Evolutionary conservation across 2,888 invertebrate genomes (phyloP).

Genomic region (Abscondita cerata): DNA sequence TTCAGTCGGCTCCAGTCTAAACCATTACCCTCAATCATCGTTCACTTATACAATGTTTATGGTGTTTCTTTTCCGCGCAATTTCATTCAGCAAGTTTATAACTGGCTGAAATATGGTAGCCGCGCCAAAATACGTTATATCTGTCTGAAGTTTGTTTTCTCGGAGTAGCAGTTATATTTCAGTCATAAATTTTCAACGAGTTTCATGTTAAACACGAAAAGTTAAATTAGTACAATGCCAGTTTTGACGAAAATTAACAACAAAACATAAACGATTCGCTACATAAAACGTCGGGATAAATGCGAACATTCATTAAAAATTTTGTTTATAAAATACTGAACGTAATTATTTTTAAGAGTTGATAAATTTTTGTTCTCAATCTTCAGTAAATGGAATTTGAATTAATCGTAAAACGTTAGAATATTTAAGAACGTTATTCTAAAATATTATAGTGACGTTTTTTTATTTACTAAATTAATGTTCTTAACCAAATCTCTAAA

Average conservation of each 20-base stretch:
- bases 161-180: conserved; percentile 27
- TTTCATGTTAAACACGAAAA: conserved; percentile 3
- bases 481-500: no score
- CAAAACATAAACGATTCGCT: neutral
- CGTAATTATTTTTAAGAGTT: no score
- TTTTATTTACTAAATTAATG: no score
- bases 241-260: neutral
- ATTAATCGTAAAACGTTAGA: no score
- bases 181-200: conserved; percentile 15
- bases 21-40: conserved; percentile 54
- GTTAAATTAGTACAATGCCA: conserved; percentile 9
- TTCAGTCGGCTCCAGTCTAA: conserved; percentile 48
- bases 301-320: no score
- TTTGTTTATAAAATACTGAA: no score
- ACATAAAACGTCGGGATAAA: no score
- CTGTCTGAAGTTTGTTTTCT: conserved; percentile 27
- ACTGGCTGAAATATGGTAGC: conserved; percentile 59
- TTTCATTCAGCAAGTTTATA: conserved; percentile 53
- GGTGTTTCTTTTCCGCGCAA: conserved; percentile 55
- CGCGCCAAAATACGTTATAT: conserved; percentile 34
- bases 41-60: conserved; percentile 54
- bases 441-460: no score
- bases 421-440: no score
- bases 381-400: no score
- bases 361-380: no score